A percentile compares a stretch with the other conserved stretches of the same genome.
These are phyloP conservation scores for Glaucopsyche alexis DNA, from an alignment of 2,888 invertebrate species.

Conservation along the genomic window DNA sequence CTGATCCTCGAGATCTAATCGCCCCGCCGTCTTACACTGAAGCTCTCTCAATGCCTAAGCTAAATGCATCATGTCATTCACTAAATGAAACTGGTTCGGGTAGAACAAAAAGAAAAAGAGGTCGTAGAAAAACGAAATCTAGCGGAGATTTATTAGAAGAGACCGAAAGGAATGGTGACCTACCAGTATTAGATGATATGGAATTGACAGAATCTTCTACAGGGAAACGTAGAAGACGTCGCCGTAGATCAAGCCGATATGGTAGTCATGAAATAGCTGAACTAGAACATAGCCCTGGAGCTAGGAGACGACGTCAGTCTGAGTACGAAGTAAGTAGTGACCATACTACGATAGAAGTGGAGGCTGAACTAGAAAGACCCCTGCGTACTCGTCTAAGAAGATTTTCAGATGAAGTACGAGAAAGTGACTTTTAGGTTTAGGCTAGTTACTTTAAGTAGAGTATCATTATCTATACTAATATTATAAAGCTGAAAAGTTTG, in stretches of 20 bases:
- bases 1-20: slow-evolving; percentile 84
- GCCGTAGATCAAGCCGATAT: slow-evolving; percentile 55
- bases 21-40: slow-evolving; percentile 88
- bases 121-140: slow-evolving; percentile 74
- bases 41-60: slow-evolving; percentile 86
- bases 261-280: slow-evolving; percentile 74
- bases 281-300: slow-evolving; percentile 68
- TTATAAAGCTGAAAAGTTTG: no score
- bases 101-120: slow-evolving; percentile 62
- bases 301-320: slow-evolving; percentile 63
- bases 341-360: slow-evolving; percentile 56
- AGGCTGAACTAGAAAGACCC: slow-evolving; percentile 56
- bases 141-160: slow-evolving; percentile 74
- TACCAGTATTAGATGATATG: slow-evolving; percentile 57
- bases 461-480: no score
- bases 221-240: slow-evolving; percentile 49
- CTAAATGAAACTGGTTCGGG: slow-evolving; percentile 69
- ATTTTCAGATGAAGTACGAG: slow-evolving; percentile 66
- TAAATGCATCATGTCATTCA: slow-evolving; percentile 82
- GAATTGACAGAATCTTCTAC: slow-evolving; percentile 55
- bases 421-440: slow-evolving; percentile 62
- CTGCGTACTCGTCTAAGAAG: slow-evolving; percentile 57
- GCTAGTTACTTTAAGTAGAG: neutral
- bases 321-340: slow-evolving; percentile 54
- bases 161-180: slow-evolving; percentile 67